A percentile compares a stretch with the other conserved stretches of the same genome.
These are phyloP conservation scores for Ennomos fuscantarius DNA, from an alignment of 2,888 invertebrate genomes.

Conservation along the genomic window DNA sequence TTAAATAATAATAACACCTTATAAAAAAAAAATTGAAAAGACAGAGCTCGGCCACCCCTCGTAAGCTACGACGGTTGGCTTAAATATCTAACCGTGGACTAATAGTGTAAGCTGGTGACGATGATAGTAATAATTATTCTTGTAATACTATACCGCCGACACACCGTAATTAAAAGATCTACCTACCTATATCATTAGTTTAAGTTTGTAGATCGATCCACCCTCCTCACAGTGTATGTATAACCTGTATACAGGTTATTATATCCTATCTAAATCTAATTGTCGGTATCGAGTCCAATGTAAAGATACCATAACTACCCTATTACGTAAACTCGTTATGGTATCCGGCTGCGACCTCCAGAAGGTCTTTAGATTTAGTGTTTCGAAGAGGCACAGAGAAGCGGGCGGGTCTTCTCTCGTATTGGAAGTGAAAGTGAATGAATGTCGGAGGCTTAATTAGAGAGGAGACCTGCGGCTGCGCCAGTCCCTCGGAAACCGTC, in stretches of 20 bases:
- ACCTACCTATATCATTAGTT: not conserved
- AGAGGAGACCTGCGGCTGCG: slow-evolving; percentile 78
- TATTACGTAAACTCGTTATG: slow-evolving; percentile 63
- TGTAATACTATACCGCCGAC: too few relatives aligned
- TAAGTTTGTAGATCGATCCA: slow-evolving; percentile 21
- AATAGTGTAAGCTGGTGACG: too few relatives aligned
- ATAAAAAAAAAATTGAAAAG: too few relatives aligned
- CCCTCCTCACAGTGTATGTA: slow-evolving; percentile 15
- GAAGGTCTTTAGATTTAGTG: slow-evolving; percentile 73
- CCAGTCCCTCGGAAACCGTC: slow-evolving; percentile 77
- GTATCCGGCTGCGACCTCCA: slow-evolving; percentile 80
- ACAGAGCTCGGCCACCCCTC: too few relatives aligned
- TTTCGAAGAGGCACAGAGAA: slow-evolving; percentile 66
- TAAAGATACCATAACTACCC: slow-evolving; percentile 45
- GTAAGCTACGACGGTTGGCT: too few relatives aligned
- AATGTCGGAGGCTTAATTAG: slow-evolving; percentile 84
- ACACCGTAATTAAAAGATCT: too few relatives aligned
- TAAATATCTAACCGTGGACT: too few relatives aligned
- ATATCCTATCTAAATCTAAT: slow-evolving; percentile 21
- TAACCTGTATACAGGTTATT: slow-evolving; percentile 21
- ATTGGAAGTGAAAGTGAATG: slow-evolving; percentile 85
- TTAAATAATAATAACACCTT: too few relatives aligned
- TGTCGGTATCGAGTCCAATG: slow-evolving; percentile 21
- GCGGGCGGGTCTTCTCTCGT: slow-evolving; percentile 74
- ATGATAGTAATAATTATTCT: too few relatives aligned